Evolutionary conservation across 2,797 vertebrate species (phyloP), one percentile per base, ranked within the genome.

Genomic region (Xerus rutilus): DNA sequence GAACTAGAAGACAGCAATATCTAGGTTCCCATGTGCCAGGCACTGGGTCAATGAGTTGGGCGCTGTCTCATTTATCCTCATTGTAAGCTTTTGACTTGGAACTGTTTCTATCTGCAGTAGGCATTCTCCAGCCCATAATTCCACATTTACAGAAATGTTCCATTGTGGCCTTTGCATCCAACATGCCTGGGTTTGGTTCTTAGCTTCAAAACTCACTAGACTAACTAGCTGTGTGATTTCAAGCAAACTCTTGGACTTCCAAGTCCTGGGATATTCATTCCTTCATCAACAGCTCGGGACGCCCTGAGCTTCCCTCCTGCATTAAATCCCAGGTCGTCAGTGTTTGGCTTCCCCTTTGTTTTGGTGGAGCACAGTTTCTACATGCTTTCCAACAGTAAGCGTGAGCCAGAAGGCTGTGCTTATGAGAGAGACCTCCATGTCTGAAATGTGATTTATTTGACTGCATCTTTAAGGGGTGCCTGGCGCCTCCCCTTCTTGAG

Each of bases 321-420:
- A 35, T 89, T 65, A 25, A 89, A 76, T 89, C 65, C 25, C 23
- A 2, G 47, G 78, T 67, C 59, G 20, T 59, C 65, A 43, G 79
- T 10, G 78, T 72, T 81, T 89, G 83, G 64, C 69, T 74, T 87
- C n/a, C 23, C 57, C 83, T 91, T 83, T 62, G 47, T 82, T 93
- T 91, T 32, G 62, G 84, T 89, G 8, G 84, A 72, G 52, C 65
- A 57, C 11, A 28, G 79, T 54, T 32, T 94, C 72, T 30, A 67
- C 43, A 81, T 82, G 84, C 49, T 87, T 81, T 94, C 83, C 4
- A 5, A 93, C 72, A 96, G 84, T 74, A 93, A 93, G 95, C 89
- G 25, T 0, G 65, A 93, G 62, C 67, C 90, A 89, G 64, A 59
- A 86, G 67, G 23, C 76, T 69, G 9, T 86, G 84, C 81, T 90